Base-by-base conservation (phyloP, 2,888 invertebrate genomes). In the Cheilosia soror region DNA sequence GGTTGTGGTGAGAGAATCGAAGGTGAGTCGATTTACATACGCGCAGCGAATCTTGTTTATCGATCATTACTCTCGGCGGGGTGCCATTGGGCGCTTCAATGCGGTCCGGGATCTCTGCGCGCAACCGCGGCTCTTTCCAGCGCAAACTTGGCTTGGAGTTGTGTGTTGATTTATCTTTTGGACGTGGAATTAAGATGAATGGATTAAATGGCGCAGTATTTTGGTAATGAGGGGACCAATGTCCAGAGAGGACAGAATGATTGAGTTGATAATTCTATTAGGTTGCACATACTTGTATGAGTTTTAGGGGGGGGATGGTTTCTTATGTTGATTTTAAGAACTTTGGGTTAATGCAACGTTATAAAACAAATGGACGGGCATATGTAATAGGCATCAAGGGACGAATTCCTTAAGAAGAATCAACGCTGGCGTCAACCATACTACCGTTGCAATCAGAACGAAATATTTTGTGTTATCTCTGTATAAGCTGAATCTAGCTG, bases 11-110 rank as follows among this genome's bases (percentile, higher is more conserved):
- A 72, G 76, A 66, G 72, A 71, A 81, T 76, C 71, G 71, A 44
- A 80, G 80, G 80, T 80, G 80, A 80, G 81, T 68, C 80, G 63
- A 85, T 85, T 85, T 85, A 85, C 85, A 85, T 85, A 80, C 76
- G 66, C 57, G 85, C 85, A 47, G 81, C 77, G 68, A 88, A 89
- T 88, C 88, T 89, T 88, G 89, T 89, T 89, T 89, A 89, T 89
- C 87, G 89, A 88, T 88, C 88, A 88, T 89, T 88, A 89, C 88
- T 87, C 88, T 87, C 89, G 87, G 87, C 88, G 87, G 89, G 89
- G 87, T 87, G 88, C 88, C 88, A 77, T 78, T 79, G 82, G 85
- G 72, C 86, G 77, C 86, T 86, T 72, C 71, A 55, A 55, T 80
- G 80, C 57, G 63, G 65, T 40, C 55, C 63, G 27, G 63, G 55